Percentiles rank a stretch among this genome's conserved stretches.
phyloP scores from a whole-genome alignment of 1,140 invertebrate genomes.

The Acromyrmex heyeri region DNA sequence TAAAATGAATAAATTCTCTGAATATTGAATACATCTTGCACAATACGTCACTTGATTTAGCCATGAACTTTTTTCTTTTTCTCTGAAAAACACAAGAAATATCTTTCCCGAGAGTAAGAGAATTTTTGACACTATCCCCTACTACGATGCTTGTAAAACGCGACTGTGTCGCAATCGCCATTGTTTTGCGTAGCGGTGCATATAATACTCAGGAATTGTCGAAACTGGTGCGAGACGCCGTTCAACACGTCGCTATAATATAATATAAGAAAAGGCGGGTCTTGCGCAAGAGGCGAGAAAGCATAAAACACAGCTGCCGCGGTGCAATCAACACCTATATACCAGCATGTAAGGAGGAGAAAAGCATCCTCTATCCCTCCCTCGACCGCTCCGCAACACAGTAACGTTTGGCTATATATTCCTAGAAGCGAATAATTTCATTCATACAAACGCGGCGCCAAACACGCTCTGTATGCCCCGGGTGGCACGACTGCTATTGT shows the following conservation, averaged over 20 bases:
- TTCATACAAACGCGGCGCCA: constrained; percentile 84
- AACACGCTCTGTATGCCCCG: constrained; percentile 81
- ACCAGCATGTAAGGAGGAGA: constrained; percentile 38
- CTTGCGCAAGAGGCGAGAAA: constrained; percentile 64
- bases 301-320: constrained; percentile 82
- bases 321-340: constrained; percentile 81
- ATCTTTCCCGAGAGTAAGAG: background rate
- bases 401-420: constrained; percentile 76
- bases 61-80: background rate
- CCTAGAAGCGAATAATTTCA: constrained; percentile 86
- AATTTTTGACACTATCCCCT: background rate
- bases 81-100: background rate
- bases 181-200: constrained; percentile 57
- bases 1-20: constrained; percentile 27
- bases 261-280: constrained; percentile 79
- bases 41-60: background rate
- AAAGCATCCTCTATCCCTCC: constrained; percentile 40
- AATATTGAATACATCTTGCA: background rate
- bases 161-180: constrained; percentile 9
- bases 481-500: constrained; percentile 85
- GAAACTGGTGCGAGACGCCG: constrained; percentile 81
- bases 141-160: constrained; percentile 21
- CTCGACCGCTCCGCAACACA: constrained; percentile 1
- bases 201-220: constrained; percentile 84
- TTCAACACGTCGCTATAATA: constrained; percentile 84